Conservation (phyloP, 1,140 invertebrate species). For the Orchestia grillus region DNA sequence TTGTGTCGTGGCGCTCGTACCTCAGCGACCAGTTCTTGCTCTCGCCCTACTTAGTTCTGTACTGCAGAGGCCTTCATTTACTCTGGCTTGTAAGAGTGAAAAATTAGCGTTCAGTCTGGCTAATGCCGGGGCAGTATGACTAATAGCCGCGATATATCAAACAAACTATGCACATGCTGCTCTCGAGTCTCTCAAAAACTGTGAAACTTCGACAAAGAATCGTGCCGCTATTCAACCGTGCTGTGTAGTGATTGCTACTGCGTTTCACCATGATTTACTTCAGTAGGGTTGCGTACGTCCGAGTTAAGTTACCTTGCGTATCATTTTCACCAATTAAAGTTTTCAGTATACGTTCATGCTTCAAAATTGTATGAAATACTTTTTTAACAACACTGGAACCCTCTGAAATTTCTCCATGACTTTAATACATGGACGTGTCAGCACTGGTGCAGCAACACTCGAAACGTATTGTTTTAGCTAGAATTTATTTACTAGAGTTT, state of each 20-base stretch:
- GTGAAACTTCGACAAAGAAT: slow-evolving; percentile 33
- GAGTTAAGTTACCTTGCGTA: neutral
- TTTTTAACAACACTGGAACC: too few relatives aligned
- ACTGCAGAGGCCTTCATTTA: slow-evolving; percentile 23
- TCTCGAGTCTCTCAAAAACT: neutral
- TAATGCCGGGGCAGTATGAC: slow-evolving; percentile 46
- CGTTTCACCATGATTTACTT: neutral
- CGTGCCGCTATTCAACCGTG: neutral
- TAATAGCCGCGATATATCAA: slow-evolving; percentile 52
- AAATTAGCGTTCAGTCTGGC: slow-evolving; percentile 44
- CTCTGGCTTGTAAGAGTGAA: slow-evolving; percentile 44
- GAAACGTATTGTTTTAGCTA: neutral
- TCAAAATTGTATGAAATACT: neutral
- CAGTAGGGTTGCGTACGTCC: neutral
- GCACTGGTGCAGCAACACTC: neutral
- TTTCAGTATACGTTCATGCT: neutral
- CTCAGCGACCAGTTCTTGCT: neutral
- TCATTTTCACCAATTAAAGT: neutral
- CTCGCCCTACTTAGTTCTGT: slow-evolving; percentile 44
- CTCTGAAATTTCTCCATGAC: neutral
- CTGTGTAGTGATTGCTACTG: neutral
- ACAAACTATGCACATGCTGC: slow-evolving; percentile 48
- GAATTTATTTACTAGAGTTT: neutral
- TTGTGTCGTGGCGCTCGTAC: neutral
- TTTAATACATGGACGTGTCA: neutral